Conservation (phyloP, 2,113 vertebrate species). For the zebrafish (Danio rerio) region GRCz12tu NC_133178.1:3683501-3684000, state of each 20-base stretch:
- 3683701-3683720: too few relatives aligned
- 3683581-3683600: too few relatives aligned
- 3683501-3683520: neutral
- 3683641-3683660: too few relatives aligned
- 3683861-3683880: neutral
- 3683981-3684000: too few relatives aligned
- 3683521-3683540: neutral
- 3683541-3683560: too few relatives aligned
- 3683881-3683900: neutral
- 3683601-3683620: too few relatives aligned
- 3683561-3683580: too few relatives aligned
- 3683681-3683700: too few relatives aligned
- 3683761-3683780: neutral
- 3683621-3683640: too few relatives aligned
- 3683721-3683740: too few relatives aligned
- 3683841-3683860: neutral
- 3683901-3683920: neutral
- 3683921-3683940: neutral
- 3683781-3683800: neutral
- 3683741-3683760: neutral
- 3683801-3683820: neutral
- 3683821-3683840: neutral
- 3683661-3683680: too few relatives aligned
- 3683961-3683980: too few relatives aligned
- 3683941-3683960: neutral